phyloP scores from a whole-genome alignment of 2,888 invertebrate genomes.

The Tenthredo scrophulariae region DNA sequence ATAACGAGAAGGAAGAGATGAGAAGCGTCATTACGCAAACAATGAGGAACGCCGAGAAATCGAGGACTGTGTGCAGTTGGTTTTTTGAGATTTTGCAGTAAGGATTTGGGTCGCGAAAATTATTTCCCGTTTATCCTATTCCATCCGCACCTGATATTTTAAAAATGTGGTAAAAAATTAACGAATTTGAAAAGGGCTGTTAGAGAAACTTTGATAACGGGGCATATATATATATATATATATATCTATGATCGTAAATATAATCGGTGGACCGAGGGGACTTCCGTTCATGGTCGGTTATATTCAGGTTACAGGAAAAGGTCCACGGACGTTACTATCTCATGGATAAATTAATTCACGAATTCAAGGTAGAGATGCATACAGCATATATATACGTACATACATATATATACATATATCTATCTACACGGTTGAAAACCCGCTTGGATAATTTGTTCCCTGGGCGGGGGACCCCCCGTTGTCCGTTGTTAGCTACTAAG shows the following conservation, averaged over 20 bases:
- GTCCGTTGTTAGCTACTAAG: conserved; percentile 42
- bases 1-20: too few relatives aligned
- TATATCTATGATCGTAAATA: conserved; percentile 22
- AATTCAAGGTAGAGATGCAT: conserved; percentile 14
- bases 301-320: neutral
- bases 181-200: neutral
- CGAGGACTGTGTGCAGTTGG: neutral
- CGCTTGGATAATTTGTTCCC: conserved; percentile 44
- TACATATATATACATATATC: neutral
- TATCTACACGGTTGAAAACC: conserved; percentile 9
- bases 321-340: neutral
- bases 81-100: neutral
- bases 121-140: neutral
- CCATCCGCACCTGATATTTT: neutral
- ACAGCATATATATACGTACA: neutral
- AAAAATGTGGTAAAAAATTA: neutral
- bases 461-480: neutral
- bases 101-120: neutral
- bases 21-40: conserved; percentile 20
- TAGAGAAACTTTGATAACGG: neutral
- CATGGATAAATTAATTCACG: conserved; percentile 54
- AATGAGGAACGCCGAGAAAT: conserved; percentile 30
- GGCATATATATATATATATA: too few relatives aligned
- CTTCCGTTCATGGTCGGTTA: conserved; percentile 17
- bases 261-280: conserved; percentile 4